Evolutionary conservation across 1,140 invertebrate species (phyloP).

Genomic region (Reticulitermes speratus): DNA sequence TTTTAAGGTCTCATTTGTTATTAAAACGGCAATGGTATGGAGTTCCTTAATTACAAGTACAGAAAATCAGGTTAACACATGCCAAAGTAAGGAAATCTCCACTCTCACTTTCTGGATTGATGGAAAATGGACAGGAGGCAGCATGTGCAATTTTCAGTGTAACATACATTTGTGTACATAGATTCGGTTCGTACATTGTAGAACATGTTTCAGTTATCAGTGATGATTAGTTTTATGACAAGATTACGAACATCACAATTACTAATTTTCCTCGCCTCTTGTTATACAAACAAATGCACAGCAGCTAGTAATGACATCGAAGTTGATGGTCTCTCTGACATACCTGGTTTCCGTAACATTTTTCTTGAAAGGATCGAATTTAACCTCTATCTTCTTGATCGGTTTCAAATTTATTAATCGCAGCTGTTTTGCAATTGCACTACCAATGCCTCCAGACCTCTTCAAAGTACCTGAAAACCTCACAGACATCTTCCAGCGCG

Average conservation of each 20-base stretch:
- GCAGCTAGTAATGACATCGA: not conserved
- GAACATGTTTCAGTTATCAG: not conserved
- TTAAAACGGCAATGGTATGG: too few relatives aligned
- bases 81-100: too few relatives aligned
- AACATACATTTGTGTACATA: not conserved
- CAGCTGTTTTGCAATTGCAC: slow-evolving; percentile 67
- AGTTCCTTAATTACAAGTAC: too few relatives aligned
- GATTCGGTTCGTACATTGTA: not conserved
- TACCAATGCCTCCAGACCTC: slow-evolving; percentile 61
- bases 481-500: slow-evolving; percentile 59
- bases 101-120: too few relatives aligned
- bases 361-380: slow-evolving; percentile 80
- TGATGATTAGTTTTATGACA: not conserved
- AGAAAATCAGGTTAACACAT: too few relatives aligned
- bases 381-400: slow-evolving; percentile 71
- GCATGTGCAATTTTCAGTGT: not conserved
- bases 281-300: not conserved
- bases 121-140: too few relatives aligned
- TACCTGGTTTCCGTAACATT: slow-evolving; percentile 70
- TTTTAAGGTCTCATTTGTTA: too few relatives aligned
- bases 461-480: slow-evolving; percentile 62
- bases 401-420: slow-evolving; percentile 72
- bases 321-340: slow-evolving; percentile 39
- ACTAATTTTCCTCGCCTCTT: not conserved
- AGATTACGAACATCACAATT: not conserved